A percentile compares a stretch with the other conserved stretches of the same genome.
These are phyloP conservation scores for Apodemus speciosus DNA, from an alignment of 2,113 vertebrate species.

Conservation along the genomic window DNA sequence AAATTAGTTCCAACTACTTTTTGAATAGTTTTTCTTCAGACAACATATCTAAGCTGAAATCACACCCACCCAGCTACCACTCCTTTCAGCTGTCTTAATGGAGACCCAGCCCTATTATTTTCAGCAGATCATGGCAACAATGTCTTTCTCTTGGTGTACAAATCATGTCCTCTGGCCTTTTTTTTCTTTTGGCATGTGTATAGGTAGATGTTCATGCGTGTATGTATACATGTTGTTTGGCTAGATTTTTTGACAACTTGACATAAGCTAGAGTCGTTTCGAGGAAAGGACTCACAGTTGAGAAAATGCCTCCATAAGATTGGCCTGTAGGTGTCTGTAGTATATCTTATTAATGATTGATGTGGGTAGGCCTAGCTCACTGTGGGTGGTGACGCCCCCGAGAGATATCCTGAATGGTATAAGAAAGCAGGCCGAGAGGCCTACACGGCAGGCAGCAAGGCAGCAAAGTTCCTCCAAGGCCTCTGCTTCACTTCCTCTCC, in stretches of 20 bases:
- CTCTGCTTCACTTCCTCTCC: too few relatives aligned
- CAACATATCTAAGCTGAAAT: not conserved
- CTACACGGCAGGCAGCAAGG: not conserved
- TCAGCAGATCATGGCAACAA: not conserved
- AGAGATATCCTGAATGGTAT: not conserved
- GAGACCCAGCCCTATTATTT: not conserved
- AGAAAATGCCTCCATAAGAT: not conserved
- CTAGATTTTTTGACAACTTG: not conserved
- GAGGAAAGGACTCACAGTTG: not conserved
- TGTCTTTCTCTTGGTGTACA: not conserved
- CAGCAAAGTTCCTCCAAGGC: not conserved
- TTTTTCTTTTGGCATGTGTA: not conserved
- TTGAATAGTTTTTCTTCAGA: not conserved
- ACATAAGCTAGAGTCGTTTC: not conserved
- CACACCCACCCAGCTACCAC: not conserved
- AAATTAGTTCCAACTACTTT: not conserved
- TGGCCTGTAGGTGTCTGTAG: not conserved
- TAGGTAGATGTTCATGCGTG: not conserved
- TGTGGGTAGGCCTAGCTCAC: not conserved
- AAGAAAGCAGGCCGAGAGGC: not conserved
- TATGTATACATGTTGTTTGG: not conserved
- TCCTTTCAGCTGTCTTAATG: not conserved
- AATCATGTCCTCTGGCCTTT: not conserved
- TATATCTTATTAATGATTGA: not conserved
- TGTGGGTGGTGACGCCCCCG: not conserved